phyloP scores from a whole-genome alignment of 1,140 invertebrate genomes.

The Drosophila eugracilis region DNA sequence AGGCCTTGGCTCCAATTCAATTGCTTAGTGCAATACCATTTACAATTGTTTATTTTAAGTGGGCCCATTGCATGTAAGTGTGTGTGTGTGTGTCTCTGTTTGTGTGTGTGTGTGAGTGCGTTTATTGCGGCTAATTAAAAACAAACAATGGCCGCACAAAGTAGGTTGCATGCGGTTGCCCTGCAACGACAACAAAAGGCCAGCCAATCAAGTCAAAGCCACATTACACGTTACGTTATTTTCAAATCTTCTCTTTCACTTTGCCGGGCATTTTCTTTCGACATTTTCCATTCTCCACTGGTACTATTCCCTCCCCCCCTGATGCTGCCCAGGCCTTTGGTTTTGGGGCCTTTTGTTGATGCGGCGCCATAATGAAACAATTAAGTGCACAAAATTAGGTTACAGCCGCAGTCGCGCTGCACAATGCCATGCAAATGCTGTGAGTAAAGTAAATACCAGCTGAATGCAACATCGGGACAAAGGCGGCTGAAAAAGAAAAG shows the following conservation, averaged over 20 bases:
- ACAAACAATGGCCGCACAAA: conserved; percentile 77
- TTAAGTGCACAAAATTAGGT: conserved; percentile 81
- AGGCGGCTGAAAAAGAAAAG: conserved; percentile 38
- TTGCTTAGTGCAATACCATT: conserved; percentile 79
- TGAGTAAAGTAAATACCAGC: conserved; percentile 72
- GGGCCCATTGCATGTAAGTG: conserved; percentile 46
- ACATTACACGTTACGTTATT: conserved; percentile 64
- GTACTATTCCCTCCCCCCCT: conserved; percentile 3
- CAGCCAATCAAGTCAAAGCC: conserved; percentile 71
- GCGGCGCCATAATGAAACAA: conserved; percentile 82
- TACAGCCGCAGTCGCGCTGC: conserved; percentile 62
- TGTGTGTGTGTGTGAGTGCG: conserved; percentile 57
- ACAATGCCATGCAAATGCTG: conserved; percentile 79
- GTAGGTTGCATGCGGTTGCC: conserved; percentile 71
- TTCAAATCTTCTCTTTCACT: conserved; percentile 54
- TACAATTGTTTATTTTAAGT: conserved; percentile 82
- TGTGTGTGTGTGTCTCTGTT: conserved; percentile 9
- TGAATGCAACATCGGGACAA: conserved; percentile 50
- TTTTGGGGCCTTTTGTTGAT: conserved; percentile 70
- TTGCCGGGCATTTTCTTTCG: conserved; percentile 56
- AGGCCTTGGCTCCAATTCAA: conserved; percentile 76
- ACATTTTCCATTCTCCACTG: conserved; percentile 49
- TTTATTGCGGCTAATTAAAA: conserved; percentile 84
- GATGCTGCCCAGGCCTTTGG: conserved; percentile 15
- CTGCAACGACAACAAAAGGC: conserved; percentile 55